Evolutionary conservation across 2,113 vertebrate species (phyloP), one percentile per base, ranked within the genome.

Genomic region (Elanus axillaris): DNA sequence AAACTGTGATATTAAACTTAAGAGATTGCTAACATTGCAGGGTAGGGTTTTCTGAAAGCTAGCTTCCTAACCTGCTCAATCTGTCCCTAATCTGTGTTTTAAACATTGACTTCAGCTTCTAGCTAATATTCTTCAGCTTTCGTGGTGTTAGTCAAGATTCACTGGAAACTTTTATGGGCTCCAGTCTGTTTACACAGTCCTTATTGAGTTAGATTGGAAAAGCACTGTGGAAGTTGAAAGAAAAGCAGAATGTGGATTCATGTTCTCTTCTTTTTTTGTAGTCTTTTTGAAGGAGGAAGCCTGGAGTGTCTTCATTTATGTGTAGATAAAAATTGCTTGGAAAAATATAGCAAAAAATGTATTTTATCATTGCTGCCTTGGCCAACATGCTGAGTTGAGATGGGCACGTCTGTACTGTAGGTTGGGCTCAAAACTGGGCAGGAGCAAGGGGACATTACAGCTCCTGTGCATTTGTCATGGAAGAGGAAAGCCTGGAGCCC

Each of bases 231-330:
- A 80, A 75, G 68, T 68, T 29, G 40, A 78, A 87, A 91, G 52
- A 71, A 93, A 89, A 93, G 47, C 36, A 45, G 34, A 84, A 77
- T 48, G 34, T 69, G 48, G 25, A 93, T 87, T 88, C 0, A 0
- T 55, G 40, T 26, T 88, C 31, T 81, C 86, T 83, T 40, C n/a
- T 77, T 83, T 86, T 75, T 71, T 48, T 38, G 40, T 53, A 45
- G 48, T 11, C 36, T 48, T 85, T 58, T 47, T 62, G 50, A 73
- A 86, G 50, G 63, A 88, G 16, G 34, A 80, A 77, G 69, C 42
- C 58, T 42, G 7, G 0, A 0, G 10, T 72, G 19, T 68, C 31
- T 86, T 69, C n/a, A 12, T 50, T 11, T 47, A 5, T 42, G 8
- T 38, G 31, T 73, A 63, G 55, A 42, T 72, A 53, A 8, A 82